A percentile compares a stretch with the other conserved stretches of the same genome.
These are phyloP conservation scores for Cheilosia impressa DNA, from an alignment of 2,888 invertebrate species.

Conservation along the genomic window DNA sequence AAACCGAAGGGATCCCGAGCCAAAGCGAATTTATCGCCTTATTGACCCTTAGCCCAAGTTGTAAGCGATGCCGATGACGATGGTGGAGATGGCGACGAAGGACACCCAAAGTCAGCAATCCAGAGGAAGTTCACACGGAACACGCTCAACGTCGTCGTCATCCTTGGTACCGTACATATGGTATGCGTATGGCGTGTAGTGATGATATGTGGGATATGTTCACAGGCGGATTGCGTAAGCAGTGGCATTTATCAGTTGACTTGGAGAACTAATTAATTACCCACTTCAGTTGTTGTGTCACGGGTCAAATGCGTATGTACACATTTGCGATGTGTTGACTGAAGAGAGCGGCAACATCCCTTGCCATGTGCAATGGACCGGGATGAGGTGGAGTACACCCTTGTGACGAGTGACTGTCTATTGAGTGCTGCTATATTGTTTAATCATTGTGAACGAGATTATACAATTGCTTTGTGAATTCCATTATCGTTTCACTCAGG, in stretches of 20 bases:
- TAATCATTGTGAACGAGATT: slow-evolving; percentile 9
- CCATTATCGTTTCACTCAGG: slow-evolving; percentile 21
- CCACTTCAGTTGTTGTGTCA: slow-evolving; percentile 45
- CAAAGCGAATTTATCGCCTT: slow-evolving; percentile 42
- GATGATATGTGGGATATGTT: slow-evolving; percentile 37
- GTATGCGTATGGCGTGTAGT: background rate
- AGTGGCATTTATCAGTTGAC: slow-evolving; percentile 56
- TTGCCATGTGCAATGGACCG: background rate
- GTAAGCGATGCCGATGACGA: slow-evolving; percentile 11
- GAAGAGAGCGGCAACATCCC: background rate
- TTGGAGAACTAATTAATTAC: slow-evolving; percentile 57
- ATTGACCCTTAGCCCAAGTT: slow-evolving; percentile 33
- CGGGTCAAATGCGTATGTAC: slow-evolving; percentile 40
- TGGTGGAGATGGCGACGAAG: slow-evolving; percentile 1
- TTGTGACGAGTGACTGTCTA: slow-evolving; percentile 2
- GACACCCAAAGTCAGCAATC: background rate
- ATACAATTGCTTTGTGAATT: slow-evolving; percentile 37
- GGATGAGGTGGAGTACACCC: background rate
- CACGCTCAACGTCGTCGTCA: background rate
- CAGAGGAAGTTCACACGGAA: slow-evolving; percentile 10
- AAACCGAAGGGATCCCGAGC: slow-evolving; percentile 1
- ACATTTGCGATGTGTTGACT: slow-evolving; percentile 27
- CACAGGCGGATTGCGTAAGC: slow-evolving; percentile 44
- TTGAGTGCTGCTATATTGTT: background rate
- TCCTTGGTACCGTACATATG: background rate